Percentiles rank a stretch among this genome's conserved stretches.
Evolutionary conservation across 2,888 invertebrate genomes (phyloP).

Genomic region (Dorcus parallelipipedus): DNA sequence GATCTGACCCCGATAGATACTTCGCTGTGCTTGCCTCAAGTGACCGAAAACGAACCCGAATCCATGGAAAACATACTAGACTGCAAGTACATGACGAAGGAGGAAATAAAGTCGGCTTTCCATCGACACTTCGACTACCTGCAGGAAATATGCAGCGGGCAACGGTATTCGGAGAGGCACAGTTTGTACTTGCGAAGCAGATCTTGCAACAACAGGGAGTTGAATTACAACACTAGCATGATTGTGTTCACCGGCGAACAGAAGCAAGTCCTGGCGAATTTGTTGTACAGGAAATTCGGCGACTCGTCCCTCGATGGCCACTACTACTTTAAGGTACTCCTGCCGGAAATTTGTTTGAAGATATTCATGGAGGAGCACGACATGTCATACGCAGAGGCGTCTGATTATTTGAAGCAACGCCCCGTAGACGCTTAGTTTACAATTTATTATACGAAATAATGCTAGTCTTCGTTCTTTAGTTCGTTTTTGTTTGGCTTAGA

Average conservation of each 20-base stretch:
- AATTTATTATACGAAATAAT: too few relatives aligned
- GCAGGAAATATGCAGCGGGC: conserved; percentile 18
- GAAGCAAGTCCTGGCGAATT: conserved; percentile 29
- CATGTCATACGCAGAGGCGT: conserved; percentile 31
- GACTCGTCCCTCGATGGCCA: conserved; percentile 20
- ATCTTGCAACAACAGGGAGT: not conserved
- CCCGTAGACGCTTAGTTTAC: not conserved
- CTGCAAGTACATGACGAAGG: conserved; percentile 16
- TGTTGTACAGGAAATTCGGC: conserved; percentile 33
- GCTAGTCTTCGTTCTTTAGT: too few relatives aligned
- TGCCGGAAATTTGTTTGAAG: conserved; percentile 40
- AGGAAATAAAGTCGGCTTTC: conserved; percentile 18
- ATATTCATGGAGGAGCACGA: conserved; percentile 39
- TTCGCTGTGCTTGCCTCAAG: too few relatives aligned
- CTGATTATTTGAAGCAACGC: not conserved
- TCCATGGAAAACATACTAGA: too few relatives aligned
- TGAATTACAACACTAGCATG: conserved; percentile 36
- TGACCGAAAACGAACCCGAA: too few relatives aligned
- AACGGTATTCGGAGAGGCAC: conserved; percentile 15
- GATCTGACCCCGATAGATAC: conserved; percentile 4
- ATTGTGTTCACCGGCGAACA: conserved; percentile 37
- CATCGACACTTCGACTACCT: conserved; percentile 19
- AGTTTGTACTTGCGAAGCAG: conserved; percentile 7
- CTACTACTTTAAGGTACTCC: conserved; percentile 40
- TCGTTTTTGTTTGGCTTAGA: too few relatives aligned